Base-by-base conservation (phyloP, 2,888 invertebrate genomes). In the Spilosoma lubricipeda region DNA sequence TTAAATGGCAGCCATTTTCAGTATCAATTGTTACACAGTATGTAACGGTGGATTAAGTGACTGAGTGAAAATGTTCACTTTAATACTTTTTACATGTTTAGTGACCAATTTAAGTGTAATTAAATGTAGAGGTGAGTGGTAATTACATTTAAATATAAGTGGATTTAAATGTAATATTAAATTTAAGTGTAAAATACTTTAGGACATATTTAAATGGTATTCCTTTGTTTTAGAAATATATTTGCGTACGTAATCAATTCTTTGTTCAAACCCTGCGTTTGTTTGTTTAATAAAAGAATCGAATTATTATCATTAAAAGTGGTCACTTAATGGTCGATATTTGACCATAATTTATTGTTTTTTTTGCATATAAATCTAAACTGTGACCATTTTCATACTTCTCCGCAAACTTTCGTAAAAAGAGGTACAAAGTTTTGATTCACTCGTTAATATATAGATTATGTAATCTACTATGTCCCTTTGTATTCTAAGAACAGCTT, bases 1-100 rank as follows among this genome's bases (percentile, higher is more conserved):
- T 3, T 9, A 71, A 18, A 5, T 1, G 23, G 23, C 45, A 13
- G 64, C 33, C 64, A 71, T 64, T 71, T 70, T 67, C 48, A 67
- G 45, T 67, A 7, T n/a, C n/a, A 63, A n/a, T 30, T 23, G 45
- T 23, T 9, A 42, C 30, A 33, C 39, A 23, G 45, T 23, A 27
- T n/a, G 30, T n/a, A 33, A 71, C 42, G 33, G 63, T 71, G 63
- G 42, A 56, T 45, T 45, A 48, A 45, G 20, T 63, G 63, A 45
- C 45, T 45, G 33, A 56, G 20, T 42, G 7, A 70, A 70, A 74
- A 74, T 74, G 74, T 65, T 70, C 45, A 30, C 56, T 42, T 74
- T 74, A 67, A 33, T 63, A 65, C 42, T 59, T n/a, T n/a, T 71
- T 39, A 7, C 48, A 33, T 70, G 59, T 70, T 71, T 74, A 39